Percentiles rank a stretch among this genome's conserved stretches.
phyloP scores from a whole-genome alignment of 1,140 invertebrate species.

The Ctenoplectra terminalis region DNA sequence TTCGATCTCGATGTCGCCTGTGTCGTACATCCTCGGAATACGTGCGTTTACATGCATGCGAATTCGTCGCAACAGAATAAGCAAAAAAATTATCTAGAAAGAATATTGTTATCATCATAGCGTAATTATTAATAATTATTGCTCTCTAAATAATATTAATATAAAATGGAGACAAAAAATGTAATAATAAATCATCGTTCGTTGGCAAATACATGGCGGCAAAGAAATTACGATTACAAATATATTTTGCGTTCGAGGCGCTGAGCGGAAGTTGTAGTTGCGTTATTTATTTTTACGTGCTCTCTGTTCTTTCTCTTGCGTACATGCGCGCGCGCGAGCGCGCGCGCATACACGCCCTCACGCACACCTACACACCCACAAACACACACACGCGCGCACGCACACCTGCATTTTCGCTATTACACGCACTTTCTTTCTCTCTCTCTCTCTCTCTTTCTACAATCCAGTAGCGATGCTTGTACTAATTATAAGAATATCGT shows the following conservation, averaged over 20 bases:
- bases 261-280: slow-evolving; percentile 78
- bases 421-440: not conserved
- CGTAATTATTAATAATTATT: slow-evolving; percentile 78
- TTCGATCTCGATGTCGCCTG: slow-evolving; percentile 4
- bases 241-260: slow-evolving; percentile 78
- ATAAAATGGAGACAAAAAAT: slow-evolving; percentile 78
- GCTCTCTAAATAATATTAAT: slow-evolving; percentile 80
- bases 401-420: too few relatives aligned
- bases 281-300: slow-evolving; percentile 58
- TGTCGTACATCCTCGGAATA: not conserved
- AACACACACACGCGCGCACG: slow-evolving; percentile 52
- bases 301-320: slow-evolving; percentile 34
- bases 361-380: too few relatives aligned
- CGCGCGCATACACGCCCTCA: not conserved
- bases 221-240: slow-evolving; percentile 80
- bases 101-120: slow-evolving; percentile 79
- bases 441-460: slow-evolving; percentile 70
- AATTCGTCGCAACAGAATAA: slow-evolving; percentile 58
- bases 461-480: slow-evolving; percentile 70
- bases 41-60: slow-evolving; percentile 26
- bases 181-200: slow-evolving; percentile 76
- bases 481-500: slow-evolving; percentile 74
- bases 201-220: slow-evolving; percentile 83
- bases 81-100: slow-evolving; percentile 79
- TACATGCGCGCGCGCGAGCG: slow-evolving; percentile 16